phyloP scores from a whole-genome alignment of 2,888 invertebrate species.

The Epirrita christyi region DNA sequence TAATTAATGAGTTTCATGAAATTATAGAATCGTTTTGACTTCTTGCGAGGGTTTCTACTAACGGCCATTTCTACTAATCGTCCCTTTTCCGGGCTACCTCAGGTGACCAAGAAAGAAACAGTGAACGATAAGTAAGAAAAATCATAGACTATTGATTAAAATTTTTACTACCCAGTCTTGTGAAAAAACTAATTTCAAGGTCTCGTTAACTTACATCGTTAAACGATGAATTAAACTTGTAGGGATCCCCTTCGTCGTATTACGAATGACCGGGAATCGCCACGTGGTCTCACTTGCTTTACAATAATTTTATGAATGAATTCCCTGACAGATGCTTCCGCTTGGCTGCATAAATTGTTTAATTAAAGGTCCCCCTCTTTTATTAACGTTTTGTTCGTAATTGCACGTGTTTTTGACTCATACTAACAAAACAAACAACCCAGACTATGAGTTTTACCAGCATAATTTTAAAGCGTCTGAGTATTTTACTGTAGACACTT shows the following conservation, averaged over 20 bases:
- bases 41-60: too few species aligned
- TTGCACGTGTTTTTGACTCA: conserved; percentile 28
- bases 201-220: conserved; percentile 16
- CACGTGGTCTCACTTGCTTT: conserved; percentile 51
- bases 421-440: background rate
- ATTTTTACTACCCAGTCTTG: background rate
- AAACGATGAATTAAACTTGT: too few species aligned
- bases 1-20: too few species aligned
- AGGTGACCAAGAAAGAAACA: background rate
- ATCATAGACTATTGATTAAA: too few species aligned
- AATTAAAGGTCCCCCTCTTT: conserved; percentile 46
- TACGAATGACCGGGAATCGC: conserved; percentile 44
- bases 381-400: conserved; percentile 36
- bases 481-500: conserved; percentile 23
- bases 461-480: conserved; percentile 8
- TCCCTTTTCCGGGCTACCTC: background rate
- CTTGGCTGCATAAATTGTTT: conserved; percentile 52
- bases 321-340: conserved; percentile 67
- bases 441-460: conserved; percentile 3
- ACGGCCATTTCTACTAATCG: too few species aligned
- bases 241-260: conserved; percentile 33
- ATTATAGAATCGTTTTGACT: too few species aligned
- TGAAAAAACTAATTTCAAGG: conserved; percentile 27
- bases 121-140: background rate
- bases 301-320: conserved; percentile 62